A percentile compares a stretch with the other conserved stretches of the same genome.
Evolutionary conservation across 1,140 invertebrate species (phyloP).

Genomic region (Nasonia giraulti): DNA sequence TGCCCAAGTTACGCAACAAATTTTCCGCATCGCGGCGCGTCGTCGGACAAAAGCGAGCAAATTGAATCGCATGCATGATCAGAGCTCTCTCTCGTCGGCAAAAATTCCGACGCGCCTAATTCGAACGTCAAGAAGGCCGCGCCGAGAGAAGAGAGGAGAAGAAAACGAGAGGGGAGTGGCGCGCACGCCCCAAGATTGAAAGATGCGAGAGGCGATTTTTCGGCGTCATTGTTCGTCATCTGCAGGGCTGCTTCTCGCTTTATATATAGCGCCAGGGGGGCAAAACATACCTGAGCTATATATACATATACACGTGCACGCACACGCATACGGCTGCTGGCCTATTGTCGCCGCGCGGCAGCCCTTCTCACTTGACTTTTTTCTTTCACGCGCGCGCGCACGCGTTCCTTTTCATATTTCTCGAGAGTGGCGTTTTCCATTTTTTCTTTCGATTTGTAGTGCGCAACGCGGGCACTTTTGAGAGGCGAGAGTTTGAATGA

Average conservation of each 20-base stretch:
- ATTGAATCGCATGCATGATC: not conserved
- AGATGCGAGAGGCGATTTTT: constrained; percentile 38
- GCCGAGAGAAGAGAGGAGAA: not conserved
- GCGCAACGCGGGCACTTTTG: too few relatives aligned
- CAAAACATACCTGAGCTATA: constrained; percentile 5
- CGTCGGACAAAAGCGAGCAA: not conserved
- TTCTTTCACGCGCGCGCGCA: not conserved
- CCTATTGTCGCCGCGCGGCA: not conserved
- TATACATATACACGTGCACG: not conserved
- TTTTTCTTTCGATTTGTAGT: not conserved
- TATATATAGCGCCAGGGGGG: not conserved
- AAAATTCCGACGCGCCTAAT: constrained; percentile 29
- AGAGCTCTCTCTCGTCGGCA: not conserved
- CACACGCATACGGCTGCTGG: not conserved
- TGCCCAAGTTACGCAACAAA: too few relatives aligned
- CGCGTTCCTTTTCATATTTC: not conserved
- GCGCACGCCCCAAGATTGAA: not conserved
- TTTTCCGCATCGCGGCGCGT: not conserved
- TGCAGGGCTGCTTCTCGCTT: constrained; percentile 7
- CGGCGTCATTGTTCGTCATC: constrained; percentile 42
- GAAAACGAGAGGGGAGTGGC: constrained; percentile 42
- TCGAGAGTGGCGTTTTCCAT: not conserved
- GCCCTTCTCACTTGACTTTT: constrained; percentile 4
- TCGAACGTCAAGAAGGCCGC: constrained; percentile 19
- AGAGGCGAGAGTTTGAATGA: too few relatives aligned